These are phyloP conservation scores for Dendropsophus ebraccatus DNA, from an alignment of 2,113 vertebrate genomes.

Conservation along the genomic window DNA sequence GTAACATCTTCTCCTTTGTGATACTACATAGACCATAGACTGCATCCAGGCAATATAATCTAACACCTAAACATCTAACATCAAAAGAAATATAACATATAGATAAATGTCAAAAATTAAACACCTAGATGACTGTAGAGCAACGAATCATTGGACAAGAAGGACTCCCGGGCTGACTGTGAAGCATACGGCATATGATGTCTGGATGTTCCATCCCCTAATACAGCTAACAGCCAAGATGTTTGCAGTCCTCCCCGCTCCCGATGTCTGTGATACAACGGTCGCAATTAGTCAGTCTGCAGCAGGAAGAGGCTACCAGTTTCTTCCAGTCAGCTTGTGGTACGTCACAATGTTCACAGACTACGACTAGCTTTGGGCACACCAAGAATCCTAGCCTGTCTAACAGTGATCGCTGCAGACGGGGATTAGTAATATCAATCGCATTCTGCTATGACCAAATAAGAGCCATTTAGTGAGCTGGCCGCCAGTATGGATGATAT, in stretches of 20 bases:
- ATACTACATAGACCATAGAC: background rate
- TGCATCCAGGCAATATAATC: background rate
- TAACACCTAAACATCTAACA: background rate
- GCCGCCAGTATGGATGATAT: background rate
- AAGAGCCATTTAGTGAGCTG: background rate
- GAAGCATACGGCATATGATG: background rate
- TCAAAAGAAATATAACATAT: no score
- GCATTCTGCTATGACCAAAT: background rate
- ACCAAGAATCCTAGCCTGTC: slow-evolving; percentile 12
- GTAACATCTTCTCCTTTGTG: background rate
- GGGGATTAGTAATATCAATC: background rate
- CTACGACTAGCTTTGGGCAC: background rate
- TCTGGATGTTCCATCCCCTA: background rate
- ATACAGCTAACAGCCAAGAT: background rate
- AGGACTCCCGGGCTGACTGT: background rate
- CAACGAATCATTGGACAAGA: background rate
- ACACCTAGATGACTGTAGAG: background rate
- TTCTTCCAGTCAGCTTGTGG: background rate
- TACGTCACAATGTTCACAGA: slow-evolving; percentile 17
- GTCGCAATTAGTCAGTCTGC: slow-evolving; percentile 6
- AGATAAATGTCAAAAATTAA: background rate
- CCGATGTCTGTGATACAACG: background rate
- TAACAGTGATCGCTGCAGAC: background rate
- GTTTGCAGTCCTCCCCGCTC: background rate
- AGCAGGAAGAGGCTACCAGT: background rate